Conservation (phyloP, 2,797 vertebrate genomes). For the Onychomys torridus region DNA sequence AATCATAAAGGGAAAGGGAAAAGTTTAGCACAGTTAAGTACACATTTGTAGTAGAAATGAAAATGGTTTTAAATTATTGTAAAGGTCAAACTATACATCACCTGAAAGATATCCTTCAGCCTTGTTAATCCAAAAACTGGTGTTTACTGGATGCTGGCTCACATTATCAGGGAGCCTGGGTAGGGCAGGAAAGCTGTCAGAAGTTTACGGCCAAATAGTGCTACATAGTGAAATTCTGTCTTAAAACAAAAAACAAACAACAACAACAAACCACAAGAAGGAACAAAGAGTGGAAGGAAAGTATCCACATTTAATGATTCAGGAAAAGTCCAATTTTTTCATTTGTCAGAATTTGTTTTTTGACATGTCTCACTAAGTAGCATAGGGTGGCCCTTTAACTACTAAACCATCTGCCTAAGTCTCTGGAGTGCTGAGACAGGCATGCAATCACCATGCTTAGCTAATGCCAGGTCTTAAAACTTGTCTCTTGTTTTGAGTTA, state of each 20-base stretch:
- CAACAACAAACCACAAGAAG: neutral
- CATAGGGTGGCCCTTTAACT: neutral
- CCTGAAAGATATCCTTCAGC: neutral
- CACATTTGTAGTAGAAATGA: slow-evolving; percentile 12
- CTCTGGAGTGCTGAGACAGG: neutral
- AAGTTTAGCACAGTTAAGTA: neutral
- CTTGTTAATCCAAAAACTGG: neutral
- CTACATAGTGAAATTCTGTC: neutral
- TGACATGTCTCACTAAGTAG: neutral
- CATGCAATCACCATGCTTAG: neutral
- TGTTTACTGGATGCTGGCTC: neutral
- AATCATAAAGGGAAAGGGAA: neutral
- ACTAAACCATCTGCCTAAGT: neutral
- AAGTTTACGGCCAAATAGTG: neutral
- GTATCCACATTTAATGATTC: neutral
- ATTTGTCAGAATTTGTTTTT: neutral
- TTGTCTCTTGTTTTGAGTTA: neutral
- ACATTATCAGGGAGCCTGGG: neutral
- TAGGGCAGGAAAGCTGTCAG: neutral
- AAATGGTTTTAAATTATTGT: slow-evolving; percentile 8
- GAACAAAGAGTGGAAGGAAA: neutral
- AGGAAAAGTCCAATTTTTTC: neutral
- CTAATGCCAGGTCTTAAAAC: neutral
- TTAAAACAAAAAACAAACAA: neutral
- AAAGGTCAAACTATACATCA: neutral